Evolutionary conservation across 2,113 vertebrate species (phyloP).

Genomic region (Salvelinus fontinalis): DNA sequence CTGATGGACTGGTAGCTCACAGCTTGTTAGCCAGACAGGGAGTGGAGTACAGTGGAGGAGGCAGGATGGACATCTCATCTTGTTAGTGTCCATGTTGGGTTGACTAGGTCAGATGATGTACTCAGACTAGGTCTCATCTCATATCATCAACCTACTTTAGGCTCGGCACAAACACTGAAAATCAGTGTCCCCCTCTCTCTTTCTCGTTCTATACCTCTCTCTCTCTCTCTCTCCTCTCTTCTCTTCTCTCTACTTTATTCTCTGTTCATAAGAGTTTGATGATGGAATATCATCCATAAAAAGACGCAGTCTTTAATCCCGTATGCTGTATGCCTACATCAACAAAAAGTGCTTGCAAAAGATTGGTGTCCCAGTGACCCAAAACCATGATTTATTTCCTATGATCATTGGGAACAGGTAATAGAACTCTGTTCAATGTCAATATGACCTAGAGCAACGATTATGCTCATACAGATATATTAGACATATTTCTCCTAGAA

Average conservation of each 20-base stretch:
- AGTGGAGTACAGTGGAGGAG: background rate
- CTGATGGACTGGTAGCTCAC: background rate
- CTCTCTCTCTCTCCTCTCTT: background rate
- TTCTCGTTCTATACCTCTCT: background rate
- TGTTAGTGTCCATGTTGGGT: background rate
- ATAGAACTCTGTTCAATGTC: background rate
- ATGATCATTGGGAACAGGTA: background rate
- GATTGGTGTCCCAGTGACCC: background rate
- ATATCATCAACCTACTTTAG: background rate
- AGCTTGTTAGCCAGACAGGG: background rate
- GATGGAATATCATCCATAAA: background rate
- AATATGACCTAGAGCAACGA: background rate
- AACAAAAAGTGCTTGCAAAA: background rate
- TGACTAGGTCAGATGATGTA: background rate
- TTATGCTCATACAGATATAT: background rate
- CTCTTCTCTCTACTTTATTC: background rate
- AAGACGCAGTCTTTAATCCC: background rate
- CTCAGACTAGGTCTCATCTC: slow-evolving; percentile 1
- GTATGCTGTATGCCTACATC: slow-evolving; percentile 2
- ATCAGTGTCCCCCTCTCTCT: background rate
- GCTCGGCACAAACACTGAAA: background rate
- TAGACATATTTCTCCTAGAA: background rate
- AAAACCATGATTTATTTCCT: background rate
- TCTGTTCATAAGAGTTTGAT: background rate
- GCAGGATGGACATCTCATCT: slow-evolving; percentile 1